A percentile compares a stretch with the other conserved stretches of the same genome.
These are phyloP conservation scores for Glaucidium brasilianum DNA, from an alignment of 2,113 vertebrate genomes.

Conservation along the genomic window DNA sequence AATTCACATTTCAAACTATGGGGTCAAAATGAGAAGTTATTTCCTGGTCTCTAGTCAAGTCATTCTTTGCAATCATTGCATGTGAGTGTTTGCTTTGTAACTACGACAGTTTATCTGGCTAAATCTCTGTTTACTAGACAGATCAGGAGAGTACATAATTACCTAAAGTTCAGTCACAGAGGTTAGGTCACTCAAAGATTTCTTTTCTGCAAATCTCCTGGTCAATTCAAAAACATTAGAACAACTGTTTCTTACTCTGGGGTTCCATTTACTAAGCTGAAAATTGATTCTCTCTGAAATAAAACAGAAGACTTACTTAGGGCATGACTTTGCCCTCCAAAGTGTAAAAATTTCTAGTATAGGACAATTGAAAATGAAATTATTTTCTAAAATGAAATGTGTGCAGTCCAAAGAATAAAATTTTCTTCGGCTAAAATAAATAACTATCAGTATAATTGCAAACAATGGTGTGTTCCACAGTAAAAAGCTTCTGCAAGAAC, in stretches of 20 bases:
- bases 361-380: not conserved
- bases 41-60: not conserved
- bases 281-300: not conserved
- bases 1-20: not conserved
- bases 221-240: not conserved
- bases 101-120: not conserved
- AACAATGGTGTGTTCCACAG: not conserved
- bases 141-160: not conserved
- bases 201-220: not conserved
- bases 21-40: not conserved
- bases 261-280: not conserved
- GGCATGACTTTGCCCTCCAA: not conserved
- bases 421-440: not conserved
- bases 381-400: not conserved
- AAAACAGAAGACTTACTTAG: not conserved
- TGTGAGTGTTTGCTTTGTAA: not conserved
- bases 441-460: not conserved
- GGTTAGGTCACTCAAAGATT: not conserved
- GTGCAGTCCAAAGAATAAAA: not conserved
- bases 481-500: not conserved
- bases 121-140: slow-evolving; percentile 11
- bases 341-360: not conserved
- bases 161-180: not conserved
- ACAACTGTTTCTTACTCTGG: not conserved
- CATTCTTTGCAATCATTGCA: not conserved